These are phyloP conservation scores for Phoxinus phoxinus DNA, from an alignment of 2,113 vertebrate species.

Conservation along the genomic window DNA sequence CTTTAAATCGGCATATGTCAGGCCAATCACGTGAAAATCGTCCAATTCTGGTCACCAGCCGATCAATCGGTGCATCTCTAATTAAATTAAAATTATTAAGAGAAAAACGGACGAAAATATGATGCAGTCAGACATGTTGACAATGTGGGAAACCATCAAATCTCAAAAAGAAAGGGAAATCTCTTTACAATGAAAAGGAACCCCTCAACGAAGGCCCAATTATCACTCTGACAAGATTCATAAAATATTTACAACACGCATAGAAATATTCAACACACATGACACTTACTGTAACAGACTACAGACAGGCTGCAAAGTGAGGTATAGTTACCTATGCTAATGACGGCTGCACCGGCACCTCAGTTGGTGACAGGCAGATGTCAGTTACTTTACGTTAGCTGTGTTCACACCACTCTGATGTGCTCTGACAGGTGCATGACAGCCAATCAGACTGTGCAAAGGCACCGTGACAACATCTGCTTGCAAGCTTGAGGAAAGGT, in stretches of 20 bases:
- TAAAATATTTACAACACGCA: slow-evolving; percentile 1
- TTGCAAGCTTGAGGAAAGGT: slow-evolving; percentile 13
- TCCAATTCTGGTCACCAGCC: too few relatives aligned
- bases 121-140: background rate
- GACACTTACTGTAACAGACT: background rate
- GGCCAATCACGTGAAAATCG: too few relatives aligned
- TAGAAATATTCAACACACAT: background rate
- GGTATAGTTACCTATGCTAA: slow-evolving; percentile 24
- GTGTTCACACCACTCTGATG: slow-evolving; percentile 5
- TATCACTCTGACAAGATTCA: slow-evolving; percentile 7
- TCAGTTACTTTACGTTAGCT: slow-evolving; percentile 32
- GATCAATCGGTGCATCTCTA: too few relatives aligned
- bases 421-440: slow-evolving; percentile 46
- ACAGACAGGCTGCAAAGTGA: background rate
- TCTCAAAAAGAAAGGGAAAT: slow-evolving; percentile 13
- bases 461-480: slow-evolving; percentile 26
- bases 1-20: too few relatives aligned
- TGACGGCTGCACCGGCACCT: slow-evolving; percentile 41
- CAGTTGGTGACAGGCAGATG: slow-evolving; percentile 53
- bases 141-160: background rate
- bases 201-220: slow-evolving; percentile 1
- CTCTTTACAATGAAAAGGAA: slow-evolving; percentile 52
- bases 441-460: slow-evolving; percentile 32
- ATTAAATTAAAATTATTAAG: too few relatives aligned
- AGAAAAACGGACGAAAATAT: too few relatives aligned